Evolutionary conservation across 2,888 invertebrate genomes (phyloP).

Genomic region (Rhamnusium bicolor): DNA sequence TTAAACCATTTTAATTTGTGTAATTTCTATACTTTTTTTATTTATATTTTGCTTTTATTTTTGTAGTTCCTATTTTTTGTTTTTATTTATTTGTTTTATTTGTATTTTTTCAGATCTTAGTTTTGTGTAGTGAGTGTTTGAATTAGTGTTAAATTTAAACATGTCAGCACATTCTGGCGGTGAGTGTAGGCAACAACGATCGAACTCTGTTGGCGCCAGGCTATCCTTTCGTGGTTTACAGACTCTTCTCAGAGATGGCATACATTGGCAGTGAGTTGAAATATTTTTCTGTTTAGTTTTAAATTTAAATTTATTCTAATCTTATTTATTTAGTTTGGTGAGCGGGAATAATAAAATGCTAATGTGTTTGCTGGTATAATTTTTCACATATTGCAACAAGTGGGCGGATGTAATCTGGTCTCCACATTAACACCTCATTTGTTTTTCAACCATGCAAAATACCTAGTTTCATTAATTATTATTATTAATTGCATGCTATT

Average conservation of each 20-base stretch:
- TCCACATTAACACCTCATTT: neutral
- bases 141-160: slow-evolving; percentile 15
- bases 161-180: slow-evolving; percentile 68
- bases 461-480: neutral
- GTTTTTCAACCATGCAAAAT: neutral
- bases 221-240: slow-evolving; percentile 66
- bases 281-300: slow-evolving; percentile 46
- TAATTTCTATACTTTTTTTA: neutral
- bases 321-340: slow-evolving; percentile 15
- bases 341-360: slow-evolving; percentile 4
- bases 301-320: slow-evolving; percentile 21
- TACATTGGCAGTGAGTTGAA: slow-evolving; percentile 65
- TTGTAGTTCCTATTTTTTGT: slow-evolving; percentile 25
- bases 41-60: neutral
- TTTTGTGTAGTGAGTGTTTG: slow-evolving; percentile 28
- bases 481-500: neutral
- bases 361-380: neutral
- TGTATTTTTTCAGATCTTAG: slow-evolving; percentile 34
- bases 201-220: slow-evolving; percentile 65
- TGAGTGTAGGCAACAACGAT: slow-evolving; percentile 65
- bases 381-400: neutral
- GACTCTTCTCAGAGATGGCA: slow-evolving; percentile 66
- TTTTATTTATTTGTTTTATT: slow-evolving; percentile 44
- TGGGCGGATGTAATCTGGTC: neutral
- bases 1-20: neutral